These are phyloP conservation scores for Nephrocerus scutellatus DNA, from an alignment of 2,888 invertebrate species.

Conservation along the genomic window DNA sequence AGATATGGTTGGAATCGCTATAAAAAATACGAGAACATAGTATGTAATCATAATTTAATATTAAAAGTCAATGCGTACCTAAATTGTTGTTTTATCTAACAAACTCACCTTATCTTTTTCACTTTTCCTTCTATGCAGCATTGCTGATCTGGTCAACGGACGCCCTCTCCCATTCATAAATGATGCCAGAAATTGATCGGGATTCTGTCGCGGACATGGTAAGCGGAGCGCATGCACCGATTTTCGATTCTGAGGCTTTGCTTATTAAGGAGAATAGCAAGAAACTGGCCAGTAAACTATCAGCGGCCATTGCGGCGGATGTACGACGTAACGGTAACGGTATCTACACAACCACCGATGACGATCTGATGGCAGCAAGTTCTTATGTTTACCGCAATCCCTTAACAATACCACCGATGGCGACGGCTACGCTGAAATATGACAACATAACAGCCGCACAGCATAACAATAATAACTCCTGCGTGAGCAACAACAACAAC, in stretches of 20 bases:
- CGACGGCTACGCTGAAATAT: constrained; percentile 13
- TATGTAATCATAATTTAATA: no score
- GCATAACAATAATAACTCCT: constrained; percentile 9
- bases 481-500: constrained; percentile 10
- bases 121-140: no score
- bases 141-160: not conserved
- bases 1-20: no score
- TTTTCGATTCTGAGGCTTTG: constrained; percentile 31
- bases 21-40: no score
- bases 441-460: constrained; percentile 11
- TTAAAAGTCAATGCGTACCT: no score
- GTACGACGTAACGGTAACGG: constrained; percentile 25
- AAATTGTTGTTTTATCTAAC: no score
- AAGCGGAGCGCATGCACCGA: constrained; percentile 39
- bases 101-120: no score
- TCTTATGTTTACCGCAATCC: constrained; percentile 44
- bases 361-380: constrained; percentile 33
- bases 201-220: constrained; percentile 43
- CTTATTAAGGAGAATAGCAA: constrained; percentile 29
- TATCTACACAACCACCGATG: constrained; percentile 15
- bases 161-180: no score
- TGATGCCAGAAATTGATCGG: constrained; percentile 47
- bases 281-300: constrained; percentile 22
- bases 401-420: constrained; percentile 38
- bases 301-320: constrained; percentile 16